A percentile compares a stretch with the other conserved stretches of the same genome.
Conservation (phyloP, 1,140 invertebrate species). For the Drosophila sucinea region DNA sequence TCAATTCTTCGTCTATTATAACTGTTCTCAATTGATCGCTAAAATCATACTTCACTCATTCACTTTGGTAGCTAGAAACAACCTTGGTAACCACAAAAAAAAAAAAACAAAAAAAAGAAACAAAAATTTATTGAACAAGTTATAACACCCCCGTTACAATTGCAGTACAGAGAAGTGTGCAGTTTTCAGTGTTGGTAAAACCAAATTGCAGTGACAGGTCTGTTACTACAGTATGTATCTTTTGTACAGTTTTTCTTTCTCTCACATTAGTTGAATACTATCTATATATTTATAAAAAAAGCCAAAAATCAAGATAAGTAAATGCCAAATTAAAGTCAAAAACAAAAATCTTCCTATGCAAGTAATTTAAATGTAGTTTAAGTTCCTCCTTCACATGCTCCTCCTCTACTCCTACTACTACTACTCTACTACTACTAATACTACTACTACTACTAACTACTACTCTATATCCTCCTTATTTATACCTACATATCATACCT, state of each 20-base stretch:
- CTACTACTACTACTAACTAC: slow-evolving; percentile 17
- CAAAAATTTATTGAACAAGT: slow-evolving; percentile 43
- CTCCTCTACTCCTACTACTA: slow-evolving; percentile 12
- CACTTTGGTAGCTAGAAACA: slow-evolving; percentile 9
- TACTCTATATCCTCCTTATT: slow-evolving; percentile 36
- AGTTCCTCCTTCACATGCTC: slow-evolving; percentile 52
- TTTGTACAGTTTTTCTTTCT: slow-evolving; percentile 68
- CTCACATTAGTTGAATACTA: slow-evolving; percentile 16
- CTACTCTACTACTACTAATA: slow-evolving; percentile 25
- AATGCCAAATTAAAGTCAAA: slow-evolving; percentile 59
- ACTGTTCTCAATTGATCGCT: slow-evolving; percentile 2
- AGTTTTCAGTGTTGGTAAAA: slow-evolving; percentile 64
- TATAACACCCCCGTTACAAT: slow-evolving; percentile 61
- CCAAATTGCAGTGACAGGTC: slow-evolving; percentile 56
- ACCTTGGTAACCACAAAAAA: slow-evolving; percentile 12
- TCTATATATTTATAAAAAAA: neutral
- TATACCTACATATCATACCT: slow-evolving; percentile 42
- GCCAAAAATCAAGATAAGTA: slow-evolving; percentile 62
- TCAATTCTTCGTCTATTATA: neutral
- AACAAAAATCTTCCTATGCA: slow-evolving; percentile 72
- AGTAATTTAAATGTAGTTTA: slow-evolving; percentile 72
- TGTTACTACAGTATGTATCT: slow-evolving; percentile 74
- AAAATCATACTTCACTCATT: neutral
- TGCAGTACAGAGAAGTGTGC: slow-evolving; percentile 65
- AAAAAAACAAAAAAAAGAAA: slow-evolving; percentile 25